Base-by-base conservation (phyloP, 2,797 vertebrate genomes). In the Cryptoblepharus egeriae region DNA sequence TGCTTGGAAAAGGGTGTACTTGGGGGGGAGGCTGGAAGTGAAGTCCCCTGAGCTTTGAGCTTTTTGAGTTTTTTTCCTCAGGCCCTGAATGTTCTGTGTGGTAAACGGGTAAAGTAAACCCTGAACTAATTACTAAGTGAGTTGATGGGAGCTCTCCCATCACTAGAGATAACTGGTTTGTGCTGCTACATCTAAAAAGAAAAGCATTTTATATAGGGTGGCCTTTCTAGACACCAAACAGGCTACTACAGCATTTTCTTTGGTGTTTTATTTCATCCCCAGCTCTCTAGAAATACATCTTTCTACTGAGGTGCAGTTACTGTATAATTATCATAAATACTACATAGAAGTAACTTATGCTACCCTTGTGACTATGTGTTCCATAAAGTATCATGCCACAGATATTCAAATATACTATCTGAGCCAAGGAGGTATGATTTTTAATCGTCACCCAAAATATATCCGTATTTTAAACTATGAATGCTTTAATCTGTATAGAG, bases 371-470 rank as follows among this genome's bases (percentile, higher is more conserved):
- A 86, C 60, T 89, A 79, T 77, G 69, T 75, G 67, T 0, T 20
- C 79, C 81, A 72, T 91, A 85, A 90, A 87, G 82, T 63, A 86
- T 82, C 26, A 61, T 85, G n/a, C 71, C 80, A 74, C 76, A 85
- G 71, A 85, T 88, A 85, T 87, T 81, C 81, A 89, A 86, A 88
- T 88, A 84, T 18, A 84, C 61, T 75, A 45, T 77, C 84, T 89
- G 88, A 85, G 82, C 74, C 86, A 75, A 71, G 89, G 87, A 89
- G 85, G 70, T 71, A 26, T 64, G 86, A 80, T 85, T 92, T 92
- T 89, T 89, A 83, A 82, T 0, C 1, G 76, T 86, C 83, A 77
- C 82, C 75, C 70, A 81, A 91, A 22, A 65, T 67, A 55, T 63
- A 88, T 60, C 45, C 82, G 77, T 88, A 90, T 30, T 77, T 87